Evolutionary conservation across 2,797 vertebrate genomes (phyloP).

Genomic region (Discoglossus pictus): DNA sequence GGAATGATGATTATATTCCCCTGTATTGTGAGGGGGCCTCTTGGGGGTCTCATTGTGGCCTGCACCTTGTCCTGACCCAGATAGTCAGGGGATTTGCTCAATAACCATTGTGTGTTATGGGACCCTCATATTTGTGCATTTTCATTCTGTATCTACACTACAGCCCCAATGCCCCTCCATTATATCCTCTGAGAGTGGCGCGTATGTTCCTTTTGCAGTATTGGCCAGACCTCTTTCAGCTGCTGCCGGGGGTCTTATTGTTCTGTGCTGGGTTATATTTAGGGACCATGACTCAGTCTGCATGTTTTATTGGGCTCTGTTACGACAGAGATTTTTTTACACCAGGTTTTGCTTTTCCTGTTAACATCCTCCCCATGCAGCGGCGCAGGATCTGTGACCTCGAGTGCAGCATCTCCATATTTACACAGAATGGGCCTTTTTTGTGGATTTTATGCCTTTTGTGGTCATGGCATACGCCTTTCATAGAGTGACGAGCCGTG

Average conservation of each 20-base stretch:
- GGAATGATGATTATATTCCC: constrained; percentile 18
- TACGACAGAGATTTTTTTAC: no score
- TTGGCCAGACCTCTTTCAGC: neutral
- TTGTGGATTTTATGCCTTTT: no score
- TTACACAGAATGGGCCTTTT: no score
- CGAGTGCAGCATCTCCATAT: no score
- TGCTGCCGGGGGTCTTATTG: neutral
- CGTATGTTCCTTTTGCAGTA: neutral
- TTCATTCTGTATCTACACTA: constrained; percentile 43
- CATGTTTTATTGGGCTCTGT: constrained; percentile 35
- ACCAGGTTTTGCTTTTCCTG: no score
- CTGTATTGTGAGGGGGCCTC: constrained; percentile 26
- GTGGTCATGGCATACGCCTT: no score
- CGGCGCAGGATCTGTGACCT: no score
- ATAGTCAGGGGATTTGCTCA: constrained; percentile 12
- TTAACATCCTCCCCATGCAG: no score
- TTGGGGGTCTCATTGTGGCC: constrained; percentile 20
- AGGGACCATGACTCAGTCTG: constrained; percentile 1
- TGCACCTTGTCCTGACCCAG: constrained; percentile 42
- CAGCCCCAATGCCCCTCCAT: constrained; percentile 20
- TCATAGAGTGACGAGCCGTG: constrained; percentile 17
- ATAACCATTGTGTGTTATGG: constrained; percentile 19
- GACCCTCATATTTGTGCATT: constrained; percentile 39
- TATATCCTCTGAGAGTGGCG: neutral
- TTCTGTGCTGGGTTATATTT: neutral